Evolutionary conservation across 2,797 vertebrate species (phyloP), one percentile per base, ranked within the genome.

Genomic region (Crenuchus spilurus): DNA sequence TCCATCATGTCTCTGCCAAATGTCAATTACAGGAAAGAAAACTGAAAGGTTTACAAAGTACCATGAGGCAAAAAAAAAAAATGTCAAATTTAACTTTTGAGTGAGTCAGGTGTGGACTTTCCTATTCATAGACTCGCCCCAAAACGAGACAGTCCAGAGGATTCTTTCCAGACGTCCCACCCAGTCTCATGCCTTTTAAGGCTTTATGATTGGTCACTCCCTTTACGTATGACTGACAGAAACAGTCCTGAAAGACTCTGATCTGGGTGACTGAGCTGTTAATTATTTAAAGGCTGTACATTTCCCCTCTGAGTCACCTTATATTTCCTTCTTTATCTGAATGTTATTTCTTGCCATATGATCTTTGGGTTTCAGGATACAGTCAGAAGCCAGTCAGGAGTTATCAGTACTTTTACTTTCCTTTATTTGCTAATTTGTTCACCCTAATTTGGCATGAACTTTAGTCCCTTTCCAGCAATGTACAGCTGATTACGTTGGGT

Each of bases 61-160:
- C n/a, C n/a, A n/a, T n/a, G n/a, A n/a, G n/a, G n/a, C n/a, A 14
- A 54, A 13, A 14, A 11, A 54, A 30, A 54, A 4, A 55, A 4
- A n/a, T 14, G 14, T 54, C 14, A 30, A 26, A 4, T 6, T 54
- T 24, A 54, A 26, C 51, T 7, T n/a, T 30, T 4, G 26, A 26
- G 13, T 55, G 28, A 55, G 52, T 55, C 52, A 55, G 28, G 28
- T 31, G 52, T 26, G 52, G 52, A 31, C 28, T 55, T 55, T 55
- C 52, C 52, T 55, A 2, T 11, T 18, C 2, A 18, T n/a, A n/a
- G 42, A 46, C n/a, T 5, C 5, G n/a, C 16, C 42, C 14, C n/a
- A 46, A n/a, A 18, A 18, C n/a, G 16, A 46, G 42, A 46, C 42
- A 46, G n/a, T 46, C 16, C 16, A 2, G 42, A 46, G 42, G 7